phyloP scores from a whole-genome alignment of 2,113 vertebrate species.

The Dicaeum eximium region DNA sequence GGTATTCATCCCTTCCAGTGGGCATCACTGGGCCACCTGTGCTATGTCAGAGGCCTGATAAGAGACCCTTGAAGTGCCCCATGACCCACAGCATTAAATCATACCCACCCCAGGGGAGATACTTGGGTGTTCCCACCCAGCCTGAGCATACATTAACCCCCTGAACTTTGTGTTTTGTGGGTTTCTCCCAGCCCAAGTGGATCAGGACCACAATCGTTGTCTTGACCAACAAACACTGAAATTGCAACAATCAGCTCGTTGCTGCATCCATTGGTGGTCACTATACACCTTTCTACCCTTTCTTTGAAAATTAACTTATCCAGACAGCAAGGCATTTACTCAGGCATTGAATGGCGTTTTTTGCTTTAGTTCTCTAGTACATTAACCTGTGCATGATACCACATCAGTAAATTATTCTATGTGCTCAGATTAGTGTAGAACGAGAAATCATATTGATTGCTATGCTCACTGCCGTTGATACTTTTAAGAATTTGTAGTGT shows the following conservation, averaged over 20 bases:
- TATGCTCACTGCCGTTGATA: not conserved
- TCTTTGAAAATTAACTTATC: not conserved
- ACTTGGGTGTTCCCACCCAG: not conserved
- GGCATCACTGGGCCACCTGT: no score
- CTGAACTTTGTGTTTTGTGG: rapidly evolving
- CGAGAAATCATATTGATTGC: not conserved
- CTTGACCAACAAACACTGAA: not conserved
- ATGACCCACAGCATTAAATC: no score
- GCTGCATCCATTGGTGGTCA: not conserved
- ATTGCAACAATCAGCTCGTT: rapidly evolving
- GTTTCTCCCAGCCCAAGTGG: not conserved
- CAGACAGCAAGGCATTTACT: not conserved
- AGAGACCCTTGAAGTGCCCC: not conserved
- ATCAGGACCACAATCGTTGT: not conserved
- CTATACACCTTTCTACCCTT: not conserved
- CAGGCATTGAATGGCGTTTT: not conserved
- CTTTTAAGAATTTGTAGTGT: not conserved
- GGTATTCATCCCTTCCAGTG: not conserved
- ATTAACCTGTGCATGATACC: not conserved
- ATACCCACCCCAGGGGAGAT: no score
- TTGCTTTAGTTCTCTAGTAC: not conserved
- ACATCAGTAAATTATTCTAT: not conserved
- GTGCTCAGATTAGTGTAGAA: not conserved
- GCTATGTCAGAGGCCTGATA: not conserved
- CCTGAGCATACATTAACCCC: not conserved